Conservation (phyloP, 2,797 vertebrate genomes). For the Phrynocephalus vlangalii region DNA sequence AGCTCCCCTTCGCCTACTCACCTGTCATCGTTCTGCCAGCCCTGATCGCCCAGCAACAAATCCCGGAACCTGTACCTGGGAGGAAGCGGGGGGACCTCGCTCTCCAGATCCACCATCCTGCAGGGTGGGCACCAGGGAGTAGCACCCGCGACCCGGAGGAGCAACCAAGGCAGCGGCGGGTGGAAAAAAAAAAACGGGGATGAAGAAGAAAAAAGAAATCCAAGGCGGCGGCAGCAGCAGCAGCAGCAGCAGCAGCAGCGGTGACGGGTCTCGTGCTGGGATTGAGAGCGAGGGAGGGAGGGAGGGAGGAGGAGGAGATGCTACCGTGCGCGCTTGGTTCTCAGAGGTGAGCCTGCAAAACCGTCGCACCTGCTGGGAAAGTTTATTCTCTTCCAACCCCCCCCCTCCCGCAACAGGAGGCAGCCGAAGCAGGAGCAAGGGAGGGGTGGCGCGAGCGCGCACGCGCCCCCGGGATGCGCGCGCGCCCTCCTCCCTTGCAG, state of each 20-base stretch:
- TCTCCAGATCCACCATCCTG: constrained; percentile 84
- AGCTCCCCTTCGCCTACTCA: constrained; percentile 60
- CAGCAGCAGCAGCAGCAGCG: neutral
- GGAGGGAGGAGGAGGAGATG: neutral
- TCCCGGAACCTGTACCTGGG: constrained; percentile 84
- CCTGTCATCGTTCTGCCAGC: constrained; percentile 84
- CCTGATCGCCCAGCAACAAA: constrained; percentile 83
- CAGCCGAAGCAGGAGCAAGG: neutral
- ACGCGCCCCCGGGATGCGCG: neutral
- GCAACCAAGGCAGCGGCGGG: too few species aligned
- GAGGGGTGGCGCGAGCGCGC: neutral
- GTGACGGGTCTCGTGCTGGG: neutral
- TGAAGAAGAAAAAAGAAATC: too few species aligned
- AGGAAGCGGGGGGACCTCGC: constrained; percentile 83
- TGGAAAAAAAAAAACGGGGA: too few species aligned
- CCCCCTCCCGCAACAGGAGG: constrained; percentile 13
- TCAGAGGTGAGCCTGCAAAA: neutral
- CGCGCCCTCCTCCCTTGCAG: neutral
- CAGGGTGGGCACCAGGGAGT: too few species aligned
- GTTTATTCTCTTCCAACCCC: neutral
- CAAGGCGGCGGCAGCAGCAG: neutral
- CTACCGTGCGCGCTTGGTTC: neutral
- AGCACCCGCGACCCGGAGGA: too few species aligned
- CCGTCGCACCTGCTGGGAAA: constrained; percentile 12
- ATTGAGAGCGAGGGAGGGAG: neutral